These are phyloP conservation scores for Coremacera marginata DNA, from an alignment of 2,888 invertebrate species.

Conservation along the genomic window DNA sequence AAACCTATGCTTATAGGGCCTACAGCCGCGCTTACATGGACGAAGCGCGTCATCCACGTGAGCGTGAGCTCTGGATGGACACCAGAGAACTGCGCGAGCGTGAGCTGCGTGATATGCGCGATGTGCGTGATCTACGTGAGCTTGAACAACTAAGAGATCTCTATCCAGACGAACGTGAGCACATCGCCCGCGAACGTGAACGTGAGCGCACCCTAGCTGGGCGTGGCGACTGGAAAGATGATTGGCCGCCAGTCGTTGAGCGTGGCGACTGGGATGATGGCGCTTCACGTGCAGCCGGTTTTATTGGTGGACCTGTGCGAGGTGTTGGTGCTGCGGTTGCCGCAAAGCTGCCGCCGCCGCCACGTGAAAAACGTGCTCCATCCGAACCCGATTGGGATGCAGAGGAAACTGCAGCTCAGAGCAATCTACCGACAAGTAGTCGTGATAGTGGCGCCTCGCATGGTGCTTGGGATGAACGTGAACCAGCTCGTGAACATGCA, in stretches of 20 bases:
- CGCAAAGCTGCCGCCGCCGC: constrained; percentile 38
- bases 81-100: constrained; percentile 51
- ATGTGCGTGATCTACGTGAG: constrained; percentile 57
- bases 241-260: constrained; percentile 28
- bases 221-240: constrained; percentile 59
- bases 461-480: constrained; percentile 49
- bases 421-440: constrained; percentile 51
- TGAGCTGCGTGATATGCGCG: constrained; percentile 48
- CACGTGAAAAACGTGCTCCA: constrained; percentile 56
- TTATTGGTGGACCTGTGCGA: constrained; percentile 62
- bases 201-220: constrained; percentile 54
- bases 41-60: constrained; percentile 60
- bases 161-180: constrained; percentile 60
- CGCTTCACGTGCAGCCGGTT: constrained; percentile 49
- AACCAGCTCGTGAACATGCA: constrained; percentile 51
- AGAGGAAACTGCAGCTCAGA: constrained; percentile 54
- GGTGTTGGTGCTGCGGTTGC: constrained; percentile 46
- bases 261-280: constrained; percentile 60
- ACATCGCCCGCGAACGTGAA: constrained; percentile 49
- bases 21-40: constrained; percentile 61
- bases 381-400: constrained; percentile 68
- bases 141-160: constrained; percentile 52
- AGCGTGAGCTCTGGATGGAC: constrained; percentile 53
- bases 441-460: constrained; percentile 43
- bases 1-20: constrained; percentile 49